phyloP scores from a whole-genome alignment of 2,113 vertebrate species.

The Anhinga rufa region DNA sequence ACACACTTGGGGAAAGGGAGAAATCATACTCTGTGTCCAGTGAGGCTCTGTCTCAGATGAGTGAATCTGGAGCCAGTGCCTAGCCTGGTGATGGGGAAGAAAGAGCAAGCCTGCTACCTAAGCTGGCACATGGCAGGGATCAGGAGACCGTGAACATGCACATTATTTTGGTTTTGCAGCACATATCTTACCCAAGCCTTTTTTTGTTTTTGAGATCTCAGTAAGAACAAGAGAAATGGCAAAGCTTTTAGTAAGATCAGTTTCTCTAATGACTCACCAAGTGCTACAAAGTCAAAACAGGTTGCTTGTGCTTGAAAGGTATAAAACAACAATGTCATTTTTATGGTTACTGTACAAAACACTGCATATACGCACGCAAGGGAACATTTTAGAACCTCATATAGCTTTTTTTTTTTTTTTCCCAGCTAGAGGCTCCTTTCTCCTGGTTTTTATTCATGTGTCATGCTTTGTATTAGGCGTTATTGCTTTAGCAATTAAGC shows the following conservation, averaged over 20 bases:
- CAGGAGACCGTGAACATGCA: not conserved
- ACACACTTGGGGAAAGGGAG: not conserved
- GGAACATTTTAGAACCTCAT: conserved; percentile 28
- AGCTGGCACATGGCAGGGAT: not conserved
- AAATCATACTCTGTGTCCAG: not conserved
- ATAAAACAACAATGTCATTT: conserved; percentile 49
- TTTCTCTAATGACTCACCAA: conserved; percentile 59
- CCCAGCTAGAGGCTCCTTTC: not conserved
- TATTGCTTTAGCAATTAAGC: conserved; percentile 43
- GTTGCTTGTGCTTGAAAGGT: conserved; percentile 59
- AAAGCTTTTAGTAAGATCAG: conserved; percentile 51
- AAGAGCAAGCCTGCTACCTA: not conserved
- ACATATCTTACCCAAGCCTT: not conserved
- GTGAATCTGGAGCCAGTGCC: not conserved
- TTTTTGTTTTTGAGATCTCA: not conserved
- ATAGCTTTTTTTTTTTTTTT: not conserved
- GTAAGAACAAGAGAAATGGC: conserved; percentile 14
- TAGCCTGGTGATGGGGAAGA: not conserved
- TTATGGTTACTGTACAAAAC: conserved; percentile 62
- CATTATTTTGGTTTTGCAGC: not conserved
- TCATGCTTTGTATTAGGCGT: conserved; percentile 21
- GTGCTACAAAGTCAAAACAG: conserved; percentile 51
- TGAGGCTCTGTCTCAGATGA: not conserved
- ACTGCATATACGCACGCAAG: conserved; percentile 14
- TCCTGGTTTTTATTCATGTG: conserved; percentile 31